Base-by-base conservation (phyloP, 2,113 vertebrate genomes). In the Serilophus lunatus region DNA sequence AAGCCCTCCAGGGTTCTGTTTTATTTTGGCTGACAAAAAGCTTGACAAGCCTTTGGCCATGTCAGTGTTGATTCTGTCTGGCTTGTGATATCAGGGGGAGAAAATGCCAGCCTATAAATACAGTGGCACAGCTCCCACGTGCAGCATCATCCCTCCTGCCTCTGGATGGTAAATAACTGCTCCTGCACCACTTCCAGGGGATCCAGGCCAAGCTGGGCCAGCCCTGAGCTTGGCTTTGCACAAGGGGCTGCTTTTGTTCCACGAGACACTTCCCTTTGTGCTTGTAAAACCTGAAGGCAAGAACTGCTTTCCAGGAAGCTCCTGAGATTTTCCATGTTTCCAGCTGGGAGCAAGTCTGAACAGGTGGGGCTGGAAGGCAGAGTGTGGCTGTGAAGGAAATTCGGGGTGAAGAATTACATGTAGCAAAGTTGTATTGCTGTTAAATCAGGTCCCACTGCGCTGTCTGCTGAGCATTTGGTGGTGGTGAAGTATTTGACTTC, bases 31-130 rank as follows among this genome's bases (percentile, higher is more conserved):
- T 86, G 72, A 89, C 88, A 79, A 71, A 92, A 80, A 63, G 19
- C 70, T 54, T 18, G 7, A 35, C 59, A 61, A 38, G 64, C 64
- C 90, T 94, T 88, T 92, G 88, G 87, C 71, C 82, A 5, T 49
- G 77, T 59, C 49, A 44, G 19, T 69, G 83, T 64, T 88, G 66
- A 69, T 88, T 82, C 74, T 77, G 59, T 77, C 75, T 95, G 85
- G 22, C 44, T 59, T 22, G 64, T 92, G 74, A 17, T n/a, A 31
- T 66, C 82, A 63, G 75, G 54, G 70, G 10, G 44, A 66, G 63
- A 82, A 63, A 86, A 74, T 70, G 60, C 76, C 70, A 82, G 70
- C 5, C 80, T 93, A 60, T 92, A 83, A 96, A 90, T 86, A 90
- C 33, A 70, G 79, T 28, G 79, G 7, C 63, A 10, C 56, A 82